Evolutionary conservation across 2,113 vertebrate species (phyloP), one percentile per base, ranked within the genome.

Genomic region (Cervus canadensis): DNA sequence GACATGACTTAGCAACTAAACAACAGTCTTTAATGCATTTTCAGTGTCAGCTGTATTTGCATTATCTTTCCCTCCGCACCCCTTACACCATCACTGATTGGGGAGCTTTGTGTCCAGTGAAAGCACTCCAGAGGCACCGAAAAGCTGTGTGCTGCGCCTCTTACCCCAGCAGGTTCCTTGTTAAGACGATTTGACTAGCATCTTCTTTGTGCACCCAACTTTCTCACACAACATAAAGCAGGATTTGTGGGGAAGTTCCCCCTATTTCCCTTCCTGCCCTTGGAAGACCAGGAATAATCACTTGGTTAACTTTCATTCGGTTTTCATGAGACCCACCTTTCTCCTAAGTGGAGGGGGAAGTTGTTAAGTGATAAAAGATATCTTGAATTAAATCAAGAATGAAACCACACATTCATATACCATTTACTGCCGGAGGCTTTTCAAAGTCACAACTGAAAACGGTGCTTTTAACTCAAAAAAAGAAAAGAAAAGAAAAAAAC

Each of bases 331-430:
- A n/a, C 14, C 21, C 1, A 3, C 81, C 45, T 95, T 92, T 94
- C 89, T 86, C 48, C 40, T 60, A 64, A 60, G 21, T 33, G 21
- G 43, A 91, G 17, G 15, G 3, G 7, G 26, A 57, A 83, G 50
- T 10, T 74, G n/a, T 16, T 48, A 67, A 82, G 36, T 25, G 50
- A 76, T 15, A 62, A 60, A 56, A 74, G 52, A 43, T 26, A 30
- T 67, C 96, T 89, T 52, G 17, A 96, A 85, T 92, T 78, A 59
- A 81, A 85, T 82, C 26, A 78, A 94, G 81, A 94, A 93, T 45
- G 92, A 92, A 97, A 60, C 6, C 45, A 30, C 15, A 43, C 26
- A 94, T 91, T 98, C 85, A 89, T 40, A 40, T 5, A 62, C 17
- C n/a, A 36, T 54, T 59, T 64, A 83, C 57, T 87, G 28, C 7